Base-by-base conservation (phyloP, 2,888 invertebrate species). In the Drosophila maculinotata region DNA sequence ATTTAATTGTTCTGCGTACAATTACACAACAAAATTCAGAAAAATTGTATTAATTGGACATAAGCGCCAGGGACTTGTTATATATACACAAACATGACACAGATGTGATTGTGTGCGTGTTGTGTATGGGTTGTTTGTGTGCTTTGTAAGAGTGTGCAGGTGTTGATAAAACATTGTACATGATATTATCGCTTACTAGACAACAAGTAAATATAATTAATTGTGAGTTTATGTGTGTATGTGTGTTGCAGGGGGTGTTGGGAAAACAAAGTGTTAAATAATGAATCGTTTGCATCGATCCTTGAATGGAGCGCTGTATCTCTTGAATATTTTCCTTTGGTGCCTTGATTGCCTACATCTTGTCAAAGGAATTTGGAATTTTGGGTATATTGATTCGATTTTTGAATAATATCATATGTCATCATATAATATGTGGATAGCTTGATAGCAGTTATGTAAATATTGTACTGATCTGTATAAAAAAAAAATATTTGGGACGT, bases 101-200 rank as follows among this genome's bases (percentile, higher is more conserved):
- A 75, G 12, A 42, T 68, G 35, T 49, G 25, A 62, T 47, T 62
- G 39, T 62, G 45, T 47, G 23, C 36, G 51, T 53, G 35, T 57
- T 41, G 12, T 15, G 28, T 41, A 7, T 23, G 20, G 38, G 4
- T 15, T 14, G 28, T 51, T 23, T 63, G 26, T 58, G 33, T 38
- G 12, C 25, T 49, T 20, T 64, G 26, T 62, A 31, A 26, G 31
- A 45, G 39, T 56, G 51, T 71, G 78, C 41, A 59, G 36, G 49
- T 44, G 44, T 64, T 31, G 47, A 45, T 83, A 85, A 86, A 81
- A 81, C 77, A 86, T 86, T 74, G 59, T 59, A 75, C 84, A 81
- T 80, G 84, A 83, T 77, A 81, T 83, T 81, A 81, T 86, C 80
- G 64, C 69, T 47, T 44, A 49, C 35, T 59, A 49, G 59, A 64